Percentiles rank a stretch among this genome's conserved stretches.
phyloP scores from a whole-genome alignment of 2,888 invertebrate genomes.

The Hyles lineata region DNA sequence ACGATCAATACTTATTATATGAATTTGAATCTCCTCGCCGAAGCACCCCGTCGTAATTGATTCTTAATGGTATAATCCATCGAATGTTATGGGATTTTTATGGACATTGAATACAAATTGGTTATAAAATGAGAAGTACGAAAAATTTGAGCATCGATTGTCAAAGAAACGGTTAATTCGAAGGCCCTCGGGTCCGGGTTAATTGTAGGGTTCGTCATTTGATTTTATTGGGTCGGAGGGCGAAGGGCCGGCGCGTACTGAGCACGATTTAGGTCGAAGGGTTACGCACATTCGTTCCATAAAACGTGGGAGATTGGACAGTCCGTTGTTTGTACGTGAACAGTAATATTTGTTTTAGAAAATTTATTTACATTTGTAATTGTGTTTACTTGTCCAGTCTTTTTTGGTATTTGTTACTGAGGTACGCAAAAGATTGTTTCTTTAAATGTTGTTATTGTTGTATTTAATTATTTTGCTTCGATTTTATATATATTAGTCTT shows the following conservation, averaged over 20 bases:
- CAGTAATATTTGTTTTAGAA: slow-evolving; percentile 20
- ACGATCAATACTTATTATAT: background rate
- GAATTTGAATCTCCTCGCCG: background rate
- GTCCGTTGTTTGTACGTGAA: slow-evolving; percentile 28
- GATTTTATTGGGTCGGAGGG: slow-evolving; percentile 61
- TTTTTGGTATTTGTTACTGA: background rate
- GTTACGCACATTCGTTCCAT: slow-evolving; percentile 35
- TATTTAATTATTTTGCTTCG: no score
- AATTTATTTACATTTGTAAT: slow-evolving; percentile 15
- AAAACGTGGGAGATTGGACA: slow-evolving; percentile 36
- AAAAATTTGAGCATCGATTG: slow-evolving; percentile 34
- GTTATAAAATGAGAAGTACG: slow-evolving; percentile 22
- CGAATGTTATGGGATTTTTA: background rate
- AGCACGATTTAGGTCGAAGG: slow-evolving; percentile 48
- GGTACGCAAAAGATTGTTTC: background rate
- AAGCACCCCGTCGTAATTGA: background rate
- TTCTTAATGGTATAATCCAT: slow-evolving; percentile 1
- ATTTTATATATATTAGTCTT: no score
- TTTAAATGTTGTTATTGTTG: background rate
- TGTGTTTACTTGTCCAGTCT: background rate
- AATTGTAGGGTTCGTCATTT: slow-evolving; percentile 61
- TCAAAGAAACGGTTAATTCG: slow-evolving; percentile 37
- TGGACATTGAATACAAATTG: background rate
- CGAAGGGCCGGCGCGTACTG: slow-evolving; percentile 45
- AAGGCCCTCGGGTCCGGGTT: slow-evolving; percentile 47